Evolutionary conservation across 2,797 vertebrate species (phyloP), one percentile per base, ranked within the genome.

Genomic region (Poeciliopsis paucimaculata): DNA sequence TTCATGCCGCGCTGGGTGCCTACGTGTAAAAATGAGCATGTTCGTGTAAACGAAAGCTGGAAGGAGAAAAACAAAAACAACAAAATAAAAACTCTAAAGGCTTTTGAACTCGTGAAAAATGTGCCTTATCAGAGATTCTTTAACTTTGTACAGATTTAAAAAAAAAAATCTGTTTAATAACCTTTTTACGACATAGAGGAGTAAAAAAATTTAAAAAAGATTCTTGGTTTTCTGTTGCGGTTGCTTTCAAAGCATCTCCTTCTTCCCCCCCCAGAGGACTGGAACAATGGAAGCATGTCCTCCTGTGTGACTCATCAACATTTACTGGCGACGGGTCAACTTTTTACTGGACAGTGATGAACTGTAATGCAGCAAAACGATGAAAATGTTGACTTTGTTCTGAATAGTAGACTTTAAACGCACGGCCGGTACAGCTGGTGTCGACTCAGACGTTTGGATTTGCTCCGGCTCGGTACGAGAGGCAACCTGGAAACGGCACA

Each of bases 1-100:
- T 99, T 51, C 98, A 99, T 0, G 98, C 98, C 10, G 98, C 98
- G 0, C 86, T 99, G 86, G 98, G 98, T 78, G 98, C 98, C 75
- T 99, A 99, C 0, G 98, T 99, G 80, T 99, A 96, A 98, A 82
- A 82, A 76, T 68, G 28, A n/a, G 43, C 31, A 28, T 49, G 26
- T 31, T 34, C 47, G 47, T 60, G 41, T 46, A n/a, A 46, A 45
- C 68, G 28, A 46, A 26, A 10, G 28, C n/a, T 36, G 26, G 13
- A 55, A 55, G 1, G 26, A 55, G 26, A 4, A 8, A 15, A 15
- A 77, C 41, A 84, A 51, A 57, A 72, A 75, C 72, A 41, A 78
- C 23, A 12, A 64, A 8, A 18, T 5, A 39, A 23, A 15, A 7
- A 7, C 0, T 3, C 76, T 70, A 72, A 75, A 78, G 55, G 73